Base-by-base conservation (phyloP, 2,888 invertebrate genomes). In the Coelopa pilipes region DNA sequence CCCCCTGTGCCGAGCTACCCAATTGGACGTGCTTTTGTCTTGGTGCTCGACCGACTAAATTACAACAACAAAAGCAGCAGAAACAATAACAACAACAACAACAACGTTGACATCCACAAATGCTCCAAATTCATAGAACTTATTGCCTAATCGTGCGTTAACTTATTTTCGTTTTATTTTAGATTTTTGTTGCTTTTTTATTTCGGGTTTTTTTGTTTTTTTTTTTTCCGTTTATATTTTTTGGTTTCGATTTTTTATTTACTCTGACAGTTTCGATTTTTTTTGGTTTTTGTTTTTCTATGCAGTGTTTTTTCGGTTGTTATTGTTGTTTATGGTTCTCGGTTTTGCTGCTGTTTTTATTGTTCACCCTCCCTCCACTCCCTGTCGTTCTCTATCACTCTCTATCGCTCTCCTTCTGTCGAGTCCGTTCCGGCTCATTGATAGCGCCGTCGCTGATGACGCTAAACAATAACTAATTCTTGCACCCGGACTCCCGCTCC, bases 91-190 rank as follows among this genome's bases (percentile, higher is more conserved):
- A 34, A 53, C 13, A 53, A 60, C 24, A 60, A 21, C 2, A 34
- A 34, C 34, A 34, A 2, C 34, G 7, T 34, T 34, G 7, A 34
- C 34, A 34, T 4, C 34, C 2, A 34, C 15, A 57, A 49, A 46
- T 76, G 75, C 72, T 75, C 76, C 72, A 76, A 72, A 75, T 76
- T 76, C 63, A 53, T 55, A 65, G 50, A 62, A 60, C 68, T 59
- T 69, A 75, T 76, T 76, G 76, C 75, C 72, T 74, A 76, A 76
- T 76, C 76, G 74, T 72, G 75, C 75, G 76, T 75, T 75, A 75
- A 76, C 74, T 75, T 75, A 75, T 76, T 75, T 74, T 68, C 73
- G 50, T 73, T 75, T 34, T 68, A 49, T 65, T 47, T n/a, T 34
- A 68, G 34, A 34, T 34, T 34, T 34, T 34, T 57, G 53, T 57